Base-by-base conservation (phyloP, 2,797 vertebrate species). In the Liparis tanakae region DNA sequence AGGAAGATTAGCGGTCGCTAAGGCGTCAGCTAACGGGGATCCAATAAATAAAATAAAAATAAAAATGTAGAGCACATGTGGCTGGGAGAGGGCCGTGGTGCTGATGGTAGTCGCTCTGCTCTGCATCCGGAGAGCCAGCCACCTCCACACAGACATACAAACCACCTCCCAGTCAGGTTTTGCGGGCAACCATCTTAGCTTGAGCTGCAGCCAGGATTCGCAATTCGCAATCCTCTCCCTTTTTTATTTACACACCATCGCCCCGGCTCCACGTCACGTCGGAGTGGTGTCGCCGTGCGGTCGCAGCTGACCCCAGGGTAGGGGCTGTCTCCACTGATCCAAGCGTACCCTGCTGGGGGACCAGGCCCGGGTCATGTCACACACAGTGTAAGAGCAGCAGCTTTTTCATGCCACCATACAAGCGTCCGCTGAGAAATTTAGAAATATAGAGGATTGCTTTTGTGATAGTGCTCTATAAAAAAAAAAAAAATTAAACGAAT, bases 171-270 rank as follows among this genome's bases (percentile, higher is more conserved):
- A 94, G 96, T 87, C 79, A 95, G 94, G 96, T 96, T 97, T 97
- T 95, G 94, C 85, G 91, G 95, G 95, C 95, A 93, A 95, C 95
- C 95, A 94, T 96, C 95, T 96, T 95, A 96, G 95, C 96, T 96
- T 94, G 94, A 97, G 94, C 95, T 95, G 94, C 91, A 70, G 94
- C 95, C 94, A 94, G 90, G 95, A 96, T 95, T 95, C 92, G 92
- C 96, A 95, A 96, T 96, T 95, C 94, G 92, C 96, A 95, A 96
- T 96, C 95, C 94, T 88, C 94, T 93, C 88, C 90, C 94, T 95
- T 51, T 95, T 51, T 53, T 96, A 94, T 97, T 98, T 97, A 97
- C 97, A 97, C 96, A 79, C 96, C 97, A 96, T 98, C 96, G 84
- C 96, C 95, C 95, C 94, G 92, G 93, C 92, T 96, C 93, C 94